A percentile compares a stretch with the other conserved stretches of the same genome.
These are phyloP conservation scores for Passer montanus DNA, from an alignment of 2,113 vertebrate species.

Conservation along the genomic window DNA sequence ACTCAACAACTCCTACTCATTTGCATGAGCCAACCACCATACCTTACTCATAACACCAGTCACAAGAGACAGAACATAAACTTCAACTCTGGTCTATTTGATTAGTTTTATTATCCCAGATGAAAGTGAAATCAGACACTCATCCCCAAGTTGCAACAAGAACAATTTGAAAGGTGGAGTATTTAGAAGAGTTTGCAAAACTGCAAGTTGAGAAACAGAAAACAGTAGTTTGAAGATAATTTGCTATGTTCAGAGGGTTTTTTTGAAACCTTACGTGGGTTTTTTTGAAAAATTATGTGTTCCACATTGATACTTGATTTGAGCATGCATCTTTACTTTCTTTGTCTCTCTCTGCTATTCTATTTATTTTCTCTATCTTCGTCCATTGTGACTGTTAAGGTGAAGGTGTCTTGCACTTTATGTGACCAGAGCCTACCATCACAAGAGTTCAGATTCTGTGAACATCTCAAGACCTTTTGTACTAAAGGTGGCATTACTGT, in stretches of 20 bases:
- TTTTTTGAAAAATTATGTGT: not conserved
- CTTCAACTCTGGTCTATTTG: not conserved
- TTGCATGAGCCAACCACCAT: not conserved
- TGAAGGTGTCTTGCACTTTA: not conserved
- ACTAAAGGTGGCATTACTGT: not conserved
- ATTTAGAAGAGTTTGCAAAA: not conserved
- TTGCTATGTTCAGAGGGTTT: fast-evolving
- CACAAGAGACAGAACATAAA: not conserved
- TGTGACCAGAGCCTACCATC: not conserved
- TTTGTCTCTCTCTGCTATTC: not conserved
- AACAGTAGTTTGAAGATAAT: not conserved
- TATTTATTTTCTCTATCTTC: not conserved
- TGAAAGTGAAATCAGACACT: not conserved
- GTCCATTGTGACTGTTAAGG: not conserved
- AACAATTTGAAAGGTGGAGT: not conserved
- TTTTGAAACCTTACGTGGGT: not conserved
- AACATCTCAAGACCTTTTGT: not conserved
- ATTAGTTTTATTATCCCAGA: not conserved
- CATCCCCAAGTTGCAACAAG: not conserved
- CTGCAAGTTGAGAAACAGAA: not conserved
- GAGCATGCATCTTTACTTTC: not conserved
- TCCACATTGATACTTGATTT: not conserved
- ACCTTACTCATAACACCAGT: not conserved
- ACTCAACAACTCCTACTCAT: not conserved
- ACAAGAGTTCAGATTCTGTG: not conserved